Base-by-base conservation (phyloP, 2,797 vertebrate genomes). In the Euphonia xanthogaster region DNA sequence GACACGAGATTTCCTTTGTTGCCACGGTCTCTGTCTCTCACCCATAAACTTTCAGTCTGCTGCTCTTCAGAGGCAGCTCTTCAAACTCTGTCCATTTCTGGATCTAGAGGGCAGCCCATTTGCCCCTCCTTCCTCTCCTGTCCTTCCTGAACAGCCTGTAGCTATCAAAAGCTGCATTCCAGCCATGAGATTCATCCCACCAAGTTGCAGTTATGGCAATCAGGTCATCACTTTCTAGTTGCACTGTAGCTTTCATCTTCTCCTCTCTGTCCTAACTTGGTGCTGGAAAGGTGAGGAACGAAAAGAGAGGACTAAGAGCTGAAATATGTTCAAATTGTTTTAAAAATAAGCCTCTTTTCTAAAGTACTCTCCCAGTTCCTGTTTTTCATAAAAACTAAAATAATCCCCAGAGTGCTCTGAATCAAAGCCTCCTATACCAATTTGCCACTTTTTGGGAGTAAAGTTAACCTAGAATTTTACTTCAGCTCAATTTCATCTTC, bases 21-120 rank as follows among this genome's bases (percentile, higher is more conserved):
- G 40, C 3, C 4, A 40, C 0, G 0, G 5, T 45, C 22, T 67
- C 31, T 24, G 27, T 12, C 9, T 67, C 35, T 42, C 14, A 20
- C 12, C 40, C 10, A 4, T 21, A 44, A 66, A 12, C 30, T 53
- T 73, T 53, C 25, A 28, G 16, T 18, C 31, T 81, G 40, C 47
- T 54, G 31, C 18, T 75, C 55, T 81, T 61, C 54, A 40, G 68
- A 40, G 33, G 23, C 54, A 68, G 13, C 16, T 55, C 35, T 75
- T 62, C 40, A 61, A 4, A 24, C 20, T 62, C 11, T 25, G 40
- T n/a, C 48, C 15, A 3, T 21, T 74, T 81, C 70, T 55, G 37
- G 27, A 21, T 54, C 19, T 18, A 61, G 40, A 62, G 31, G 19
- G 4, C 23, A 55, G 24, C 4, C 13, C 10, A 9, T 54, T 47